A percentile compares a stretch with the other conserved stretches of the same genome.
Conservation (phyloP, 2,888 invertebrate species). For the Dichetophora obliterata region DNA sequence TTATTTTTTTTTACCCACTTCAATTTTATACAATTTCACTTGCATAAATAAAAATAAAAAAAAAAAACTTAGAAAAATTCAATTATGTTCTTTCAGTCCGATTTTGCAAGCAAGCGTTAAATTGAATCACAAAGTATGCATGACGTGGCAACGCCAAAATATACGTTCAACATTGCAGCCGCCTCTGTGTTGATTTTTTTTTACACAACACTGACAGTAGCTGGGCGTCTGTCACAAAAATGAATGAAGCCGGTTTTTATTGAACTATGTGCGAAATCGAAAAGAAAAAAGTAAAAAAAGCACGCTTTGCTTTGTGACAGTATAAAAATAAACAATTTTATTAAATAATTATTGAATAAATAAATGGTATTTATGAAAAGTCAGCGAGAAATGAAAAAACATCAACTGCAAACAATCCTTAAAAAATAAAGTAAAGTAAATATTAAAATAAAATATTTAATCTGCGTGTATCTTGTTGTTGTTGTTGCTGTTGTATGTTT, state of each 20-base stretch:
- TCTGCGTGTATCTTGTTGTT: background rate
- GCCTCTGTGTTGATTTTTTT: background rate
- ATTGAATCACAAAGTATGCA: too few species aligned
- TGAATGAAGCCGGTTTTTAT: constrained; percentile 10
- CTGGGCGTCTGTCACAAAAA: constrained; percentile 3
- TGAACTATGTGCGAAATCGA: background rate
- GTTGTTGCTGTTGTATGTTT: background rate
- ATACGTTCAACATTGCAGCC: background rate
- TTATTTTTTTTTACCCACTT: too few species aligned
- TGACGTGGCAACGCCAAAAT: background rate
- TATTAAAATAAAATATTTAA: constrained; percentile 7
- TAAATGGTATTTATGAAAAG: background rate
- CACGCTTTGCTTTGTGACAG: background rate
- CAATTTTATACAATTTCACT: too few species aligned
- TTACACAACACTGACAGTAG: background rate
- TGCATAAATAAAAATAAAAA: too few species aligned
- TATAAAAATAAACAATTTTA: background rate
- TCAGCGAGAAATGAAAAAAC: background rate
- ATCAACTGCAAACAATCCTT: background rate
- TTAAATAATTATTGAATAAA: constrained; percentile 13
- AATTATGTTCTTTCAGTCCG: too few species aligned
- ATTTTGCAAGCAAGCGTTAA: too few species aligned
- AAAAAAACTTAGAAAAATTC: too few species aligned
- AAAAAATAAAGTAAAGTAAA: background rate
- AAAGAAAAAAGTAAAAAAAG: background rate